Conservation (phyloP, 2,797 vertebrate species). For the Ispidina picta region DNA sequence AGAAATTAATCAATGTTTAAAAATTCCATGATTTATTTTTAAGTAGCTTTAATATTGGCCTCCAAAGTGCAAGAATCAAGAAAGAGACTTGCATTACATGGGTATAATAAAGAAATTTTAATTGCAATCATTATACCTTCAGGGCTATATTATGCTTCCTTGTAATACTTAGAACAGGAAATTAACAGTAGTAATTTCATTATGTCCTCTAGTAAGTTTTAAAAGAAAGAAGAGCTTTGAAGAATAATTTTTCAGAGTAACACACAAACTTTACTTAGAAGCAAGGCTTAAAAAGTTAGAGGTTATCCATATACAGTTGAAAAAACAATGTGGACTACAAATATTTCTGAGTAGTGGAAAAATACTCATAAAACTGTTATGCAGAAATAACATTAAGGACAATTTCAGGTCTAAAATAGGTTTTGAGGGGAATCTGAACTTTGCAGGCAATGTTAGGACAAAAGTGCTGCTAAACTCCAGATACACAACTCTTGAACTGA, state of each 20-base stretch:
- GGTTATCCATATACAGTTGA: not conserved
- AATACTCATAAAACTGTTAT: not conserved
- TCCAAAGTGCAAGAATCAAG: not conserved
- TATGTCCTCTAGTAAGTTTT: not conserved
- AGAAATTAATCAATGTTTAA: not conserved
- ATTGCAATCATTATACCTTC: not conserved
- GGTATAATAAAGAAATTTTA: constrained; percentile 1
- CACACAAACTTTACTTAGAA: not conserved
- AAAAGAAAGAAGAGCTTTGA: not conserved
- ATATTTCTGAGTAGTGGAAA: not conserved
- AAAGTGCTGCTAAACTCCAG: not conserved
- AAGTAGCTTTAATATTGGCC: not conserved
- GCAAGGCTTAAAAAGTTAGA: not conserved
- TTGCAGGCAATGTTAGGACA: not conserved
- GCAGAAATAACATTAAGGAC: not conserved
- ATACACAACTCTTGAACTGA: not conserved
- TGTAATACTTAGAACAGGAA: constrained; percentile 3
- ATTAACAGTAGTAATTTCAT: not conserved
- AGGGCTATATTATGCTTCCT: not conserved
- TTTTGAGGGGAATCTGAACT: not conserved
- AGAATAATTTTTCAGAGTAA: not conserved
- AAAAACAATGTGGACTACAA: not conserved
- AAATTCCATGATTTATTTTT: not conserved
- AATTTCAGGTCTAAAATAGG: not conserved
- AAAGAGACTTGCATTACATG: not conserved